These are phyloP conservation scores for Drosophila prolongata DNA, from an alignment of 2,888 invertebrate species.

Conservation along the genomic window DNA sequence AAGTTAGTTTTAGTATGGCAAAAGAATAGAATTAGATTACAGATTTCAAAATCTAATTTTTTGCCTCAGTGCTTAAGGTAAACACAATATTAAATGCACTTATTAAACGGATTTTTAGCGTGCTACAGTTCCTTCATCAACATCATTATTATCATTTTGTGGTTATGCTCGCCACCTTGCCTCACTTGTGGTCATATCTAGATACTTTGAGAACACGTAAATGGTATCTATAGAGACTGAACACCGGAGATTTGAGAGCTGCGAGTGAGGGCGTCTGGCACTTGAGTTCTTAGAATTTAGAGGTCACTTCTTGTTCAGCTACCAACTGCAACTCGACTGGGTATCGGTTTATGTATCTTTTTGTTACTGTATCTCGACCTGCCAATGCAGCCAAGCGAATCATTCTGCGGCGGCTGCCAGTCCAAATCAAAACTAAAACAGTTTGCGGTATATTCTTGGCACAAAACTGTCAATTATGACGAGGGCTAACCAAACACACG, in stretches of 20 bases:
- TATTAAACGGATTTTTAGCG: conserved; percentile 56
- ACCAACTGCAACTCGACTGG: conserved; percentile 19
- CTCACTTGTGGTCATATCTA: conserved; percentile 42
- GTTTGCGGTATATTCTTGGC: conserved; percentile 77
- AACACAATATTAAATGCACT: conserved; percentile 38
- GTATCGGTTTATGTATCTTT: conserved; percentile 44
- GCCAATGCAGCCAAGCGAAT: conserved; percentile 67
- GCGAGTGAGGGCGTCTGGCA: conserved; percentile 28
- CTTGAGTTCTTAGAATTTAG: conserved; percentile 60
- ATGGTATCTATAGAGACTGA: conserved; percentile 1
- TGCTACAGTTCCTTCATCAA: conserved; percentile 48
- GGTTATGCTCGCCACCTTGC: conserved; percentile 75
- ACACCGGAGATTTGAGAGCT: conserved; percentile 17
- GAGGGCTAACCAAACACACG: conserved; percentile 42
- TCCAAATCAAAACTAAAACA: conserved; percentile 63
- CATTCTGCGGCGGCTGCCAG: conserved; percentile 50
- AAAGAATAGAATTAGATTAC: no score
- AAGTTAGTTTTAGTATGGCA: no score
- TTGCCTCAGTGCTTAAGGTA: not conserved
- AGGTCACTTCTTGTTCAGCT: conserved; percentile 54
- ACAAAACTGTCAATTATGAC: conserved; percentile 77
- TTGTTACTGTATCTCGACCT: conserved; percentile 49
- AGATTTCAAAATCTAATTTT: no score
- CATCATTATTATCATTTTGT: conserved; percentile 41
- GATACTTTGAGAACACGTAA: not conserved